Base-by-base conservation (phyloP, 2,888 invertebrate species). In the Leuctra nigra region DNA sequence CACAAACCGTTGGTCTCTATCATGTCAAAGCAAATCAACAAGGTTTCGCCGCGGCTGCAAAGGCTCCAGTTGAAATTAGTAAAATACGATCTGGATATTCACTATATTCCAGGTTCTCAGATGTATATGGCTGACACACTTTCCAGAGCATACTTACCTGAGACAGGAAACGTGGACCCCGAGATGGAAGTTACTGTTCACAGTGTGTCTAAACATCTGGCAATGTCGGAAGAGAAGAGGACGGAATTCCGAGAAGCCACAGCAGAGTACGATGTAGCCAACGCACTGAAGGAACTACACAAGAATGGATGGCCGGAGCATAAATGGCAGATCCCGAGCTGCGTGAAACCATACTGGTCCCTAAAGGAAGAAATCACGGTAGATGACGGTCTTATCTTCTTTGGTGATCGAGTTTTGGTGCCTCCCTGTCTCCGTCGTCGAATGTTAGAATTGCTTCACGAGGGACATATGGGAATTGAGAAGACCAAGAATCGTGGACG, bases 1-100 rank as follows among this genome's bases (percentile, higher is more conserved):
- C 55, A 58, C 29, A 58, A 55, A 29, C 58, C 55, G 16, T 20
- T 46, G 18, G 50, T 50, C 1, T n/a, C 55, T 11, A 24, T 58
- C 4, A 25, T 53, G 11, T n/a, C n/a, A n/a, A n/a, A n/a, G n/a
- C n/a, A n/a, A n/a, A n/a, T n/a, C n/a, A n/a, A n/a, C n/a, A n/a
- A n/a, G n/a, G n/a, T 14, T 22, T 20, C 4, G 13, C 18, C 2
- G 18, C 14, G 46, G 14, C 22, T 46, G 14, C 46, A 46, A n/a
- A 22, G 46, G 14, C 13, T 46, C 14, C 46, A 23, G 11, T 23
- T 46, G 3, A 46, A 46, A 46, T 46, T 22, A 13, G 20, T 23
- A 2, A 22, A 23, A 4, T 46, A 46, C 3, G 24, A 46, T 24
- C 24, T 46, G 9, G 24, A 22, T 24, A 22, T 46, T 4, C 22